Base-by-base conservation (phyloP, 2,888 invertebrate genomes). In the Philopedon plagiatum region DNA sequence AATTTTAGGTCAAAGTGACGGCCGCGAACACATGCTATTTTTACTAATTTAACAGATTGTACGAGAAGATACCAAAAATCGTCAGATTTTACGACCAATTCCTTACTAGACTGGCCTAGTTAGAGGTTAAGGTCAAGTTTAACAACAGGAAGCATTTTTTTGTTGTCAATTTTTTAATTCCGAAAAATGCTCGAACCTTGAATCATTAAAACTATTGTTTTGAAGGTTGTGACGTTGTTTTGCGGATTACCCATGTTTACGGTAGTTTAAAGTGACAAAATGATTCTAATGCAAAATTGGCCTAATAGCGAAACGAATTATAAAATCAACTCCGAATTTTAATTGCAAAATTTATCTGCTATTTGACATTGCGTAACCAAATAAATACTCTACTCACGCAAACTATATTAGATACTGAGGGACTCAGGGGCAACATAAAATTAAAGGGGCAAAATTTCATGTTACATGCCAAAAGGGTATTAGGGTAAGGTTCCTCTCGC, bases 51-150 rank as follows among this genome's bases (percentile, higher is more conserved):
- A n/a, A n/a, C 13, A 8, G 18, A 54, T 46, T 29, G 13, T 9
- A 29, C 8, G 18, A n/a, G 15, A 29, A 54, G 51, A 54, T 54
- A 29, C 18, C 29, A 15, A 18, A 29, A 54, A 29, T 29, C 13
- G 9, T 15, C 2, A 54, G 18, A 29, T 54, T 23, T 46, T 23
- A 46, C 5, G 19, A n/a, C 23, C 4, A 44, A 23, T 23, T n/a
- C n/a, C 23, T 46, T 46, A 5, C 46, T 46, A 46, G 15, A 7
- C 21, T 60, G 60, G 34, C 41, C 60, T 15, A 60, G 41, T 60
- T 60, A 66, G 58, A 66, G 58, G 57, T 66, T 58, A 58, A 66
- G 66, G 66, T 58, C 66, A 66, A 66, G 63, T 62, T 32, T 46
- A 58, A 49, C 34, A 18, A 60, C 58, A 46, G 67, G 67, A 67